Evolutionary conservation across 2,888 invertebrate species (phyloP), one percentile per base, ranked within the genome.

Genomic region (Lordiphosa andalusiaca): DNA sequence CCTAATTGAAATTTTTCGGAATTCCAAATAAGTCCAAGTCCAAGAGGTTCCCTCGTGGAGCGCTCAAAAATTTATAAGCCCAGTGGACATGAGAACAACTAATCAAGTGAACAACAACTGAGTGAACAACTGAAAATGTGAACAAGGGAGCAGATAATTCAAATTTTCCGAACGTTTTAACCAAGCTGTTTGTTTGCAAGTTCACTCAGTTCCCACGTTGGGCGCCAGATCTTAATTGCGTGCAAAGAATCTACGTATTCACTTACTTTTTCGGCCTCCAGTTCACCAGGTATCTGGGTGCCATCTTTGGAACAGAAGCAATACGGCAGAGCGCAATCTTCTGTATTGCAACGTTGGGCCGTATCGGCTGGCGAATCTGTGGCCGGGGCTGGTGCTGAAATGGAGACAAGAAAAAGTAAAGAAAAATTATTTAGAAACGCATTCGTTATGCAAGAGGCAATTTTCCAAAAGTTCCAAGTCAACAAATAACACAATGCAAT

Each of bases 241-340:
- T 9, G 30, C 30, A 7, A 7, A 30, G 2, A 30, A 30, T 3
- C 6, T 16, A 3, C 3, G 6, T 35, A 9, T 30, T 2, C 30
- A 87, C 90, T 91, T 91, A 96, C 96, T 84, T 96, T 94, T 88
- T 95, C 94, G 12, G 94, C 93, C 56, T 95, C 93, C 33, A 97
- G 90, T 50, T 94, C 94, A 33, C 95, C 96, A 6, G 97, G 97
- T 74, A 97, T 95, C 62, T 92, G 88, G 4, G 96, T 97, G 36
- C 97, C 97, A 89, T 97, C 97, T 87, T 95, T 94, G 36, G 96
- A 96, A 88, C 97, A 98, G 90, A 94, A 97, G 88, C 97, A 98
- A 85, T 96, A 96, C 0, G 97, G 97, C 76, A 98, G 91, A 68
- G 91, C 90, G 87, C 97, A 98, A 62, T 93, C 92, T 0, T 92